Conservation (phyloP, 2,888 invertebrate genomes). For the Acrobasis consociella region DNA sequence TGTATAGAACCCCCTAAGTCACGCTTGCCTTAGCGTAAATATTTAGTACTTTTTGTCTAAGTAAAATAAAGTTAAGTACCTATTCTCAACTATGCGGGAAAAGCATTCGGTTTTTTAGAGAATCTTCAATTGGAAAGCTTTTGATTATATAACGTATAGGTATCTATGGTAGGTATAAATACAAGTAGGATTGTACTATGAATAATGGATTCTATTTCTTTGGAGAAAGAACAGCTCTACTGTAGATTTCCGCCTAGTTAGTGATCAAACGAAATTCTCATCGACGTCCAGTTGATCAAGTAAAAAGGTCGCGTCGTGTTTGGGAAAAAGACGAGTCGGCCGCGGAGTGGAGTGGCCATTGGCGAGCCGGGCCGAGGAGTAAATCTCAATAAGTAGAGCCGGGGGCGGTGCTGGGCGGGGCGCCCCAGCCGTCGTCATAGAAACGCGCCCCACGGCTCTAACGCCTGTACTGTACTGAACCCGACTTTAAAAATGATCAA, state of each 20-base stretch:
- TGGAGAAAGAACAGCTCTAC: background rate
- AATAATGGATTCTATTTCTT: background rate
- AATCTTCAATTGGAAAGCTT: background rate
- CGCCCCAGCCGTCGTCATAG: conserved; percentile 69
- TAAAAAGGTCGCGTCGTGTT: conserved; percentile 26
- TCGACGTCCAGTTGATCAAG: conserved; percentile 10
- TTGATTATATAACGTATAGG: background rate
- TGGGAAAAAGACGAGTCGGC: conserved; percentile 35
- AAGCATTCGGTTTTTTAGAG: background rate
- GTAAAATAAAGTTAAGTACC: background rate
- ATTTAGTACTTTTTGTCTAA: background rate
- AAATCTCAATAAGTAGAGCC: conserved; percentile 58
- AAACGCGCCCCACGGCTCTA: conserved; percentile 56
- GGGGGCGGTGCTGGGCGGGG: conserved; percentile 64
- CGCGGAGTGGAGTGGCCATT: conserved; percentile 50
- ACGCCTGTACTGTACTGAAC: conserved; percentile 16
- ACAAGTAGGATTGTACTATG: no score
- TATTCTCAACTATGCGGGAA: no score
- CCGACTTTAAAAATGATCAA: background rate
- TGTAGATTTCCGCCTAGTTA: background rate
- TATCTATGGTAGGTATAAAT: background rate
- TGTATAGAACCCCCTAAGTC: conserved; percentile 16
- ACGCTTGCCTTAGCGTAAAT: conserved; percentile 20
- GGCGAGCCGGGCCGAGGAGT: conserved; percentile 56
- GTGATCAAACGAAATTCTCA: conserved; percentile 15